Evolutionary conservation across 2,797 vertebrate genomes (phyloP), one percentile per base, ranked within the genome.

Genomic region (Rhabdomys pumilio): DNA sequence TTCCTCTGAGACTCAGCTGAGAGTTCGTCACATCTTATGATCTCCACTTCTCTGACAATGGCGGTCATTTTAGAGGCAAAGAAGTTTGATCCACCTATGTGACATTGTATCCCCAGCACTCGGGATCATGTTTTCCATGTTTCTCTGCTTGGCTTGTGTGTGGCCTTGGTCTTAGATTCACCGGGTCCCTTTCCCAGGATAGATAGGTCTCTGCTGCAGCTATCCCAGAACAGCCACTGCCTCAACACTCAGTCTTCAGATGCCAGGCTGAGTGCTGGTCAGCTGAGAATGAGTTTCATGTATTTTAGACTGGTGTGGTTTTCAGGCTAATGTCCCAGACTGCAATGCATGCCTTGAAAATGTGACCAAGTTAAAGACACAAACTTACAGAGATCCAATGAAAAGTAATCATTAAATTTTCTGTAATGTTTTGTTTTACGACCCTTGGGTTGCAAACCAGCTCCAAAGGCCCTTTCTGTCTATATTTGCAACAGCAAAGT

Each of bases 21-120:
- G 50, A 57, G 50, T 41, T 96, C 96, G 93, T 96, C 93, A 91
- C 91, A 1, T 67, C 90, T 65, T 87, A 50, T 81, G n/a, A 79
- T 77, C 6, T 0, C 89, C 20, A 72, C 38, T 29, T 75, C 31
- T 81, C 34, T 20, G 38, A 41, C 53, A 24, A 24, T 13, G 4
- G 12, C 38, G 53, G 20, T 83, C 47, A 86, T 57, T 55, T 88
- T 31, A 57, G 69, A 91, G 34, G n/a, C 50, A 76, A 55, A 89
- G 34, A 57, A 86, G 19, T 22, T 50, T 34, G 41, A 73, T 4
- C 26, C 55, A 17, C 3, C 13, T 29, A 15, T 0, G 0, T 12
- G 9, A 29, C 59, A 24, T 44, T 44, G 1, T 44, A 38, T 88
- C 80, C 44, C n/a, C 12, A 22, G 47, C 59, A 59, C 9, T 38